Base-by-base conservation (phyloP, 2,113 vertebrate genomes). In the Orcinus orca region DNA sequence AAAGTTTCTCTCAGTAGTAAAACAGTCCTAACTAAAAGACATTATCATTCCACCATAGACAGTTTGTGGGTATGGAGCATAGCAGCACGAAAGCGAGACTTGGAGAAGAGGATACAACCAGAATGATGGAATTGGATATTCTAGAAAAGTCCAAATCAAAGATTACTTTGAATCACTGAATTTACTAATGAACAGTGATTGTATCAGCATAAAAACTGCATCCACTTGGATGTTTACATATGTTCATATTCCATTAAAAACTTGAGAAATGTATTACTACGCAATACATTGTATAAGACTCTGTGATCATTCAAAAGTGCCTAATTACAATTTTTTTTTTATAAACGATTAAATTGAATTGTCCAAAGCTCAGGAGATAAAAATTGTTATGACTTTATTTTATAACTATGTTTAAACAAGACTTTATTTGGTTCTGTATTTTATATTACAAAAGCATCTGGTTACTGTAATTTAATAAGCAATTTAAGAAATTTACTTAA, bases 401-500 rank as follows among this genome's bases (percentile, higher is more conserved):
- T 68, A 29, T 26, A 67, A 53, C 1, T 91, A 3, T 10, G 9
- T 88, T 83, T 95, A 81, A 96, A 79, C 0, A 73, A 41, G 53
- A 91, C 1, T 65, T 79, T 74, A 38, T 67, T 68, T 17, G 73
- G 14, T 73, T 63, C 9, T n/a, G 6, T 70, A 84, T 53, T 89
- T 88, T 90, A 63, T 44, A 84, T 53, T 80, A 68, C 4, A 90
- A 81, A 91, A 60, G 0, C 2, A 17, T 41, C 14, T 53, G 0
- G 3, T 70, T 80, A 20, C 2, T 50, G 67, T 70, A 96, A 84
- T 21, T 88, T 77, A 92, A 87, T 62, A 94, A 94, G 74, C n/a
- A 82, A 93, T 83, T 95, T n/a, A 73, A 90, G 3, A 65, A 73
- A 71, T 65, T 65, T 93, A 90, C 29, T 95, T 87, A 50, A 90